Evolutionary conservation across 2,113 vertebrate species (phyloP), one percentile per base, ranked within the genome.

Genomic region (Rhabdornis inornatus): DNA sequence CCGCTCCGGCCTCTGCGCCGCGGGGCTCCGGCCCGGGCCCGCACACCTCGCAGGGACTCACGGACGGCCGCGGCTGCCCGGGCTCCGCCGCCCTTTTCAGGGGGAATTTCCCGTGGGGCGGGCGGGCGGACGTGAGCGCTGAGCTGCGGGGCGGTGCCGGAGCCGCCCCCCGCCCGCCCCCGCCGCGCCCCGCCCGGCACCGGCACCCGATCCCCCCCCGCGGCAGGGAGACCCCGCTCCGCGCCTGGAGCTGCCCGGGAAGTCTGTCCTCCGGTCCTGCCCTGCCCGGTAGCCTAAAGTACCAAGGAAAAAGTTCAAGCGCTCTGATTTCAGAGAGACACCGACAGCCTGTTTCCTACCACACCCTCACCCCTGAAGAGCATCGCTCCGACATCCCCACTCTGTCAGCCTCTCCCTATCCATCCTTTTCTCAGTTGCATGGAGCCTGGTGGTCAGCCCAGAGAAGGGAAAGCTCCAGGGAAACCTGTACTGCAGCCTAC

Each of bases 21-120:
- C 77, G 78, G 83, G 44, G 60, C 84, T 50, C 72, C 72, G 52
- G 59, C 55, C 44, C 65, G 59, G 59, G 64, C 90, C 66, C 75
- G 59, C 42, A 37, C 83, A 25, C 33, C 55, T 83, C 65, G 53
- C 42, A 66, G 35, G 31, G 13, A 76, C 70, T 1, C 35, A 49
- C 15, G 60, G 20, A 75, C 70, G 15, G 50, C 81, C 33, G 39
- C 33, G 25, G 68, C 81, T 61, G 37, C 70, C 70, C 70, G 35
- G 30, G 24, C 60, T 50, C 50, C 31, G 44, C 69, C 42, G 40
- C 84, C 74, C 84, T 88, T 88, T 91, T 80, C 83, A 88, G 78
- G 84, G 91, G 90, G 74, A 91, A 80, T 92, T 85, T 77, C 45
- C 66, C 85, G 49, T 14, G 25, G 47, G 80, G 57, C 39, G 57